phyloP scores from a whole-genome alignment of 2,888 invertebrate genomes.

The Odontomyia ornata region DNA sequence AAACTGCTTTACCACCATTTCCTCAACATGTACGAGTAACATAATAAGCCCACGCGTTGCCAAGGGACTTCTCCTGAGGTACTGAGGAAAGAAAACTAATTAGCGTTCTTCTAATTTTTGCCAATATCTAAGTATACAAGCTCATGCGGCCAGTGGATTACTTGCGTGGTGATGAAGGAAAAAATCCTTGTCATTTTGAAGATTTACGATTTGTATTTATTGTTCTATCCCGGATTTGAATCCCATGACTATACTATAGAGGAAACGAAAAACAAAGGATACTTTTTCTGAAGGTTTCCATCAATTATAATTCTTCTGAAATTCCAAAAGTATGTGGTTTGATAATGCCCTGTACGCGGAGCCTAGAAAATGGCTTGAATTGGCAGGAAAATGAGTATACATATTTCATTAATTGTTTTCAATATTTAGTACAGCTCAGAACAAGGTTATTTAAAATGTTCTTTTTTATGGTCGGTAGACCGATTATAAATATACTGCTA shows the following conservation, averaged over 20 bases:
- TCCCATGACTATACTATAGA: no score
- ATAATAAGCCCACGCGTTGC: background rate
- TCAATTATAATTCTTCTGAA: no score
- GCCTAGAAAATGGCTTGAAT: no score
- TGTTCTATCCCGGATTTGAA: background rate
- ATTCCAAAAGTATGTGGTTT: no score
- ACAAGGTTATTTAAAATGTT: no score
- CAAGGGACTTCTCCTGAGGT: background rate
- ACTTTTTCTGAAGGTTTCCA: background rate
- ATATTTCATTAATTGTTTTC: no score
- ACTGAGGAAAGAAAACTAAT: constrained; percentile 31
- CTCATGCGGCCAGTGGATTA: background rate
- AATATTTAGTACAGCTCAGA: no score
- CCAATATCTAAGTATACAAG: background rate
- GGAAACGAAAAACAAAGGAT: no score
- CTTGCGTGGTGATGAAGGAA: background rate
- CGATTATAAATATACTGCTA: no score
- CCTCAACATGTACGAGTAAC: background rate
- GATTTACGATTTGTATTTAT: constrained; percentile 43
- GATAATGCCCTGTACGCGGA: no score
- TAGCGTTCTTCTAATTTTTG: constrained; percentile 39
- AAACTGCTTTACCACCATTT: background rate
- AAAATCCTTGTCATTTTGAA: constrained; percentile 30
- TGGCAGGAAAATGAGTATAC: no score
- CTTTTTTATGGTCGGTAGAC: no score